Evolutionary conservation across 1,140 invertebrate species (phyloP), one percentile per base, ranked within the genome.

Genomic region (Meteorus sp.): DNA sequence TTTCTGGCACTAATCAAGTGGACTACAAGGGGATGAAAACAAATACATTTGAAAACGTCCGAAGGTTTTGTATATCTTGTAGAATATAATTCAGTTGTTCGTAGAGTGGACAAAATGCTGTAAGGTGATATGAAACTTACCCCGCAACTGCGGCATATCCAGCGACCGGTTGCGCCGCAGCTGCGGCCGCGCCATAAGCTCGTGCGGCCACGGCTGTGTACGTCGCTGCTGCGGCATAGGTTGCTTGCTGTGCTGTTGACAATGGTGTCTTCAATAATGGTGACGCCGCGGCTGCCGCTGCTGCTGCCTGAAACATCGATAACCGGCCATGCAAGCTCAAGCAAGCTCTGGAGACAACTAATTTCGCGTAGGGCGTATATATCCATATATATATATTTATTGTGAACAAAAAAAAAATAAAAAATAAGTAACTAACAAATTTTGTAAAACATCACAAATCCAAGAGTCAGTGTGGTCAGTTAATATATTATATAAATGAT

Each of bases 201-300:
- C 90, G 80, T 41, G 90, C 90, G 45, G 91, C 89, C 37, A 90
- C 91, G 29, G 91, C 88, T 48, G 90, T 89, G 68, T 91, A 91
- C 33, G 87, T 88, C 25, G 91, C 91, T 60, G 89, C 91, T 66
- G 90, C 90, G 73, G 89, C 91, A 77, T 89, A 90, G 62, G 85
- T 88, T 61, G 90, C 89, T 76, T 85, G 88, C 80, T 82, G 88
- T 76, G 80, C 86, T 78, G 81, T 86, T 74, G 80, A 89, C 67
- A 87, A 80, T 62, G 86, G 86, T 43, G 86, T 88, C 76, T 88
- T 82, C 76, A 88, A 78, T 63, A 87, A 85, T 60, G 85, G 85
- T 63, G 87, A 86, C 54, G 87, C 86, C 70, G 88, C 86, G 60
- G 87, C 88, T 70, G 88, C 88, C 82, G 79, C 77, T 71, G 79